phyloP scores from a whole-genome alignment of 2,888 invertebrate species.

The Dromius quadrimaculatus region DNA sequence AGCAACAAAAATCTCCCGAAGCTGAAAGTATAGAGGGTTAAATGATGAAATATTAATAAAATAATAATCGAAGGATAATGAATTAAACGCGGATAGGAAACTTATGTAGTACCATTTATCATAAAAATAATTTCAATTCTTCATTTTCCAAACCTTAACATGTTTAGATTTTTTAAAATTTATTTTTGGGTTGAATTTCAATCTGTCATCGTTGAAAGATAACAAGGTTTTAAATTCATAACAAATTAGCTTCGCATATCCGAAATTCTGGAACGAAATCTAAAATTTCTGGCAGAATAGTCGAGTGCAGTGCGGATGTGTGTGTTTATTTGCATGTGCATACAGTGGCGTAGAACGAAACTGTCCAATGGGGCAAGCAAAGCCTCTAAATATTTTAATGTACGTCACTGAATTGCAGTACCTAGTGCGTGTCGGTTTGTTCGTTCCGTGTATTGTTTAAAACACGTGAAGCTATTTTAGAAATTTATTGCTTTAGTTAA shows the following conservation, averaged over 20 bases:
- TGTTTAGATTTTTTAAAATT: no score
- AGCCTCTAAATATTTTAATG: no score
- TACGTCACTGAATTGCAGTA: no score
- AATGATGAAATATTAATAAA: background rate
- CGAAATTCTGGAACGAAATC: slow-evolving; percentile 18
- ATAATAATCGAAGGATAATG: background rate
- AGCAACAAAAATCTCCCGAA: no score
- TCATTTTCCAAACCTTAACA: no score
- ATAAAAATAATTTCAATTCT: no score
- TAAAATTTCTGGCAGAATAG: slow-evolving; percentile 10
- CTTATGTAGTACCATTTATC: no score
- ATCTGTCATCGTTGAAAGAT: slow-evolving; percentile 12
- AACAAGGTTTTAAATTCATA: slow-evolving; percentile 7
- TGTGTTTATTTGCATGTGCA: background rate
- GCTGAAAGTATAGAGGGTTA: no score
- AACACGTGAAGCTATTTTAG: slow-evolving; percentile 29
- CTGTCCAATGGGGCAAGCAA: no score
- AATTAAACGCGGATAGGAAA: background rate
- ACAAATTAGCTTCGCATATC: slow-evolving; percentile 26
- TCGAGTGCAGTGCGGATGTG: slow-evolving; percentile 13
- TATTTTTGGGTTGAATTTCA: slow-evolving; percentile 14
- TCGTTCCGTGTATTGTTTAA: slow-evolving; percentile 24
- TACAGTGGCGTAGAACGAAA: no score
- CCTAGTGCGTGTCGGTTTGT: slow-evolving; percentile 14
- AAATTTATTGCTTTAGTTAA: slow-evolving; percentile 9